These are phyloP conservation scores for Brenthis ino DNA, from an alignment of 2,888 invertebrate species.

Conservation along the genomic window DNA sequence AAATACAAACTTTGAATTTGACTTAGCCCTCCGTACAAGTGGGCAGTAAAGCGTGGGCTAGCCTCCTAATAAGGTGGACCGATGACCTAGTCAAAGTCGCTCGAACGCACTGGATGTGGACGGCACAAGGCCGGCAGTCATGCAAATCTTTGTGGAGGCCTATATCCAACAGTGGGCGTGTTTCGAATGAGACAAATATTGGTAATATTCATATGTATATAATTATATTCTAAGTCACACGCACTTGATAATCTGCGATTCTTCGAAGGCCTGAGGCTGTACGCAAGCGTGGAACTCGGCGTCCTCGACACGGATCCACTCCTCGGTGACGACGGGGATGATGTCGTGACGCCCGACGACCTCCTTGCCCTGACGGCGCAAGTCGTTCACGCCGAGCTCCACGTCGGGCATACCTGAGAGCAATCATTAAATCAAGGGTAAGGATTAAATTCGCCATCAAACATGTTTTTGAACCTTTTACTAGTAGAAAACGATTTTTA, in stretches of 20 bases:
- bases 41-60: too few species aligned
- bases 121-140: too few species aligned
- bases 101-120: too few species aligned
- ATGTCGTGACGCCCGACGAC: conserved; percentile 99
- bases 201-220: background rate
- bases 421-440: background rate
- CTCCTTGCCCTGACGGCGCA: conserved; percentile 98
- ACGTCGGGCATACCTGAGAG: conserved; percentile 94
- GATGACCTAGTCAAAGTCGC: too few species aligned
- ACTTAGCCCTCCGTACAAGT: too few species aligned
- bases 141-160: too few species aligned
- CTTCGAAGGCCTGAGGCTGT: conserved; percentile 79
- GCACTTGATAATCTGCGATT: conserved; percentile 91
- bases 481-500: conserved; percentile 49
- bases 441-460: too few species aligned
- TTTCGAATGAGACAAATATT: background rate
- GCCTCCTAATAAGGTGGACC: too few species aligned
- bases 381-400: conserved; percentile 98
- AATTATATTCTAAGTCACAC: conserved; percentile 1
- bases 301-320: conserved; percentile 98
- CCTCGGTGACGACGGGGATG: conserved; percentile 98
- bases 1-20: too few species aligned
- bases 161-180: too few species aligned
- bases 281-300: conserved; percentile 97
- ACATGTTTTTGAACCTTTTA: too few species aligned